Evolutionary conservation across 1,140 invertebrate species (phyloP).

Genomic region (Chelonus insularis): DNA sequence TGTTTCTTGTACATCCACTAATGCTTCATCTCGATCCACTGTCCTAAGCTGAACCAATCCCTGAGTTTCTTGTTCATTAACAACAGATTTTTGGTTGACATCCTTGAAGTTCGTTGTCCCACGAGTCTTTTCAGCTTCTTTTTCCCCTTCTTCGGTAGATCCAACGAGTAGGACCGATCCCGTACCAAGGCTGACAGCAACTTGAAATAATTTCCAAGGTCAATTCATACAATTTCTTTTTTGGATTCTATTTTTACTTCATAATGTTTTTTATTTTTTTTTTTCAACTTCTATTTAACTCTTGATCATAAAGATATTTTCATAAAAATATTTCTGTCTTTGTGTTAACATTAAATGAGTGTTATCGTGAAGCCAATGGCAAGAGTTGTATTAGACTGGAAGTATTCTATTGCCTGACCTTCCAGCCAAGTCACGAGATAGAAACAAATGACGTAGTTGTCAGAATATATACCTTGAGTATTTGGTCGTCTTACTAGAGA

Average conservation of each 20-base stretch:
- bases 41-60: constrained; percentile 53
- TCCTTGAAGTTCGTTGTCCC: constrained; percentile 6
- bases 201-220: constrained; percentile 56
- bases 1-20: constrained; percentile 50
- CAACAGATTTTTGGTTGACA: neutral
- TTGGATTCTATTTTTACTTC: constrained; percentile 1
- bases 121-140: neutral
- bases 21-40: constrained; percentile 42
- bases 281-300: no score
- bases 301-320: no score
- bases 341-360: no score
- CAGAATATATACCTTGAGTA: constrained; percentile 49
- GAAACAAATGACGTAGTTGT: neutral
- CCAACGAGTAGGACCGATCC: constrained; percentile 54
- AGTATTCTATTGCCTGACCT: neutral
- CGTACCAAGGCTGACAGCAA: constrained; percentile 56
- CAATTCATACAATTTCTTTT: constrained; percentile 38
- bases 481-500: constrained; percentile 53
- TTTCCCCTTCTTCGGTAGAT: constrained; percentile 1
- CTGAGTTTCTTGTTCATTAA: constrained; percentile 24
- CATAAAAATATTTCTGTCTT: no score
- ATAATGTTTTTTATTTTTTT: no score
- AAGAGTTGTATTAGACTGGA: neutral
- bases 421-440: neutral
- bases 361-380: neutral